phyloP scores from a whole-genome alignment of 92 coral and sea anemone species.

The Ricordea florida region DNA sequence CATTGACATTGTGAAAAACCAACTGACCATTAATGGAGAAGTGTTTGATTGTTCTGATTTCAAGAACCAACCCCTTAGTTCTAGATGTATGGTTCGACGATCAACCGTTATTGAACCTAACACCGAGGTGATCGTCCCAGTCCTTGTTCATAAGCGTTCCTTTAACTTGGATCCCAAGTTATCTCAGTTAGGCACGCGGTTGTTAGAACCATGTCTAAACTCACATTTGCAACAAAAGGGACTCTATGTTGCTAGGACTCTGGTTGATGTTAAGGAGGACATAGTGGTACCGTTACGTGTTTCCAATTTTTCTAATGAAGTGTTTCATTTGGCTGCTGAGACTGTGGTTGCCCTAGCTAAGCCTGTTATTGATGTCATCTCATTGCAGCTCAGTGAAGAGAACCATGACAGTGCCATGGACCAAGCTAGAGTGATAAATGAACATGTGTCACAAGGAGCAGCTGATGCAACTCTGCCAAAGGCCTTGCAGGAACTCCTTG shows the following conservation, averaged over 20 bases:
- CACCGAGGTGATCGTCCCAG: conserved; percentile 26
- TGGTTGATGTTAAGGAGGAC: conserved; percentile 18
- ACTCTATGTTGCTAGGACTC: conserved; percentile 34
- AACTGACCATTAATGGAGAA: conserved; percentile 38
- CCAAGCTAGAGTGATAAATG: conserved; percentile 1
- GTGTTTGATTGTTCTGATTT: conserved; percentile 21
- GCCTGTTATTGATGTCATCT: conserved; percentile 8
- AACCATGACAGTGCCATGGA: background rate
- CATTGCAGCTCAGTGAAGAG: background rate
- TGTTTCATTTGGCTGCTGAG: background rate
- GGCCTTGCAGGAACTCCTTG: background rate
- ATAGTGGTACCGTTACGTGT: background rate
- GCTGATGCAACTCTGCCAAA: background rate
- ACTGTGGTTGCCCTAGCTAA: conserved; percentile 23
- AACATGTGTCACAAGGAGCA: background rate
- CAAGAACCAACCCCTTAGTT: conserved; percentile 48
- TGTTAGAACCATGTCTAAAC: conserved; percentile 28
- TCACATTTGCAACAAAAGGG: conserved; percentile 21
- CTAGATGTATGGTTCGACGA: conserved; percentile 45
- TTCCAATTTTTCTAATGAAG: too few species aligned
- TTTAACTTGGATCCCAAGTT: background rate
- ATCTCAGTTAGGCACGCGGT: conserved; percentile 7
- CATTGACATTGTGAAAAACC: conserved; percentile 32
- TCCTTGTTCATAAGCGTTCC: conserved; percentile 8
- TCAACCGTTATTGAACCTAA: conserved; percentile 23